Evolutionary conservation across 2,113 vertebrate species (phyloP).

Genomic region (Baryphthengus martii): DNA sequence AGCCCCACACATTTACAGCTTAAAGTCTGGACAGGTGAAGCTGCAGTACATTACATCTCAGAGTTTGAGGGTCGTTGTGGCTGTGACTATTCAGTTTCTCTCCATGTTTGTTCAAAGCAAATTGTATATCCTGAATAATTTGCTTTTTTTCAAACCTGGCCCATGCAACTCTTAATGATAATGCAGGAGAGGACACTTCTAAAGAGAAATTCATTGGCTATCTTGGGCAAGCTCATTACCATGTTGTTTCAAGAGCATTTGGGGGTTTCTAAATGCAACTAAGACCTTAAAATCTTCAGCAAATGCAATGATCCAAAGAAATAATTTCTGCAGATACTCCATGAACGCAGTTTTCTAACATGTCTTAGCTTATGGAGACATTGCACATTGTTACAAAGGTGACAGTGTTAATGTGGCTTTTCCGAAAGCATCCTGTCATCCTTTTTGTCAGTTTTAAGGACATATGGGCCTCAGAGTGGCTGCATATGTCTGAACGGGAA

Average conservation of each 20-base stretch:
- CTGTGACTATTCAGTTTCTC: background rate
- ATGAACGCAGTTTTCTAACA: background rate
- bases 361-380: background rate
- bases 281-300: background rate
- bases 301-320: background rate
- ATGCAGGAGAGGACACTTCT: background rate
- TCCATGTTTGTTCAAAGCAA: fast-evolving
- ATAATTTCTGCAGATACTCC: background rate
- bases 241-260: background rate
- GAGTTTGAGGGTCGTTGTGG: no score
- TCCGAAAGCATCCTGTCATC: background rate
- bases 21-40: background rate
- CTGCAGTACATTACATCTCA: background rate
- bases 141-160: background rate
- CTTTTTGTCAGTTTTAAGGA: background rate
- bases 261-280: background rate
- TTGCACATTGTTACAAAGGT: background rate
- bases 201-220: background rate
- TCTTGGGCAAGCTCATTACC: background rate
- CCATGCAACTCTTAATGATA: background rate
- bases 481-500: background rate
- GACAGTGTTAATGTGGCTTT: background rate
- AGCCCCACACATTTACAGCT: background rate
- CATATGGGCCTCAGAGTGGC: background rate
- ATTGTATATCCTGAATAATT: background rate